These are phyloP conservation scores for Theonella swinhoei DNA, from an alignment of 37 sponge, comb jelly and placozoan genomes.

Conservation along the genomic window DNA sequence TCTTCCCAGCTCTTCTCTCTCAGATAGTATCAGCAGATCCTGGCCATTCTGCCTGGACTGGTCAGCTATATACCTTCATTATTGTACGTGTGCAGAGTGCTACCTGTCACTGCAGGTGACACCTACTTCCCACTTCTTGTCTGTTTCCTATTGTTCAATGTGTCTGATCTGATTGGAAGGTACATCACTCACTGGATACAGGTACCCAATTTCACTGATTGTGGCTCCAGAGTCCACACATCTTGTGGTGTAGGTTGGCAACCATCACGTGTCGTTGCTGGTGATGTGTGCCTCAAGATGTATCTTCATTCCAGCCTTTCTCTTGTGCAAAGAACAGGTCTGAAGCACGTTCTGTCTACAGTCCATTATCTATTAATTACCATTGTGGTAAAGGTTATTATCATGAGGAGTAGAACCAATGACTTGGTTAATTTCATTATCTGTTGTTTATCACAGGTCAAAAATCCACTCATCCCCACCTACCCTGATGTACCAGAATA, in stretches of 20 bases:
- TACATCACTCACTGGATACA: conserved; percentile 71
- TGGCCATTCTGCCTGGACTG: conserved; percentile 20
- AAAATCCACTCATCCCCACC: conserved; percentile 8
- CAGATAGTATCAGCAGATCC: conserved; percentile 48
- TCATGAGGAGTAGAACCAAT: too few relatives aligned
- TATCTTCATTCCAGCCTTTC: conserved; percentile 76
- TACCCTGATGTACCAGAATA: conserved; percentile 35
- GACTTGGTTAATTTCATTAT: too few relatives aligned
- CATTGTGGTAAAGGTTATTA: too few relatives aligned
- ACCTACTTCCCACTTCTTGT: conserved; percentile 74
- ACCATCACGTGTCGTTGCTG: conserved; percentile 37
- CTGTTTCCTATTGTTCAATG: conserved; percentile 91
- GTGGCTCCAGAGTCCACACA: neutral
- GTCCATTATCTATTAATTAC: too few relatives aligned
- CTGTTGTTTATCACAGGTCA: too few relatives aligned
- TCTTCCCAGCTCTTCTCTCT: conserved; percentile 79
- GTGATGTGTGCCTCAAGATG: conserved; percentile 32
- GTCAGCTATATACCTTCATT: conserved; percentile 20
- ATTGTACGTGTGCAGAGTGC: too few relatives aligned
- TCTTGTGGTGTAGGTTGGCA: conserved; percentile 39
- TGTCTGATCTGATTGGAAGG: conserved; percentile 83
- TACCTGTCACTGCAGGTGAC: too few relatives aligned
- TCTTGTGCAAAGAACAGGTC: conserved; percentile 71
- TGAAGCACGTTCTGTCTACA: too few relatives aligned
- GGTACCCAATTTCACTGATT: neutral